Conservation (phyloP, 2,888 invertebrate genomes). For the Eristalis intricaria region DNA sequence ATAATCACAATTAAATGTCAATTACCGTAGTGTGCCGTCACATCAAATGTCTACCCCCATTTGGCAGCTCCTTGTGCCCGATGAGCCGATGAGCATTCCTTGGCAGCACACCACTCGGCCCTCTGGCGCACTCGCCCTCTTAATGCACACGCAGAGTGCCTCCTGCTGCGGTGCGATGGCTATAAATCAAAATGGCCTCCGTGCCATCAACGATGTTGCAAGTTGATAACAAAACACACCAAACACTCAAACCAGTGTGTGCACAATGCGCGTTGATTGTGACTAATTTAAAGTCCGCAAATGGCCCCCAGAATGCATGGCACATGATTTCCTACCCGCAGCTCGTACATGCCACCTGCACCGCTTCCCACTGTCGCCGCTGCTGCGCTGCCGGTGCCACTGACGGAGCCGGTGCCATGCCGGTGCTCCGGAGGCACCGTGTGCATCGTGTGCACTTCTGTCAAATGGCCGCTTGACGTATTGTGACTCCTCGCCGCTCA, state of each 20-base stretch:
- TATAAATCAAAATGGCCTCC: constrained; percentile 71
- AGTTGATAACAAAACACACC: constrained; percentile 61
- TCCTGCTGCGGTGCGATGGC: constrained; percentile 36
- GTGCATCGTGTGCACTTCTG: constrained; percentile 35
- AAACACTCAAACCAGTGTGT: constrained; percentile 52
- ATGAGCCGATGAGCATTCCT: constrained; percentile 13
- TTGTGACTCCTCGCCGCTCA: constrained; percentile 32
- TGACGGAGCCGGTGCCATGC: not conserved
- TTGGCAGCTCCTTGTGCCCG: constrained; percentile 15
- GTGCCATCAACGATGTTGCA: constrained; percentile 60
- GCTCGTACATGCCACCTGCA: not conserved
- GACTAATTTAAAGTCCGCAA: constrained; percentile 66
- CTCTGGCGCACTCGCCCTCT: constrained; percentile 1
- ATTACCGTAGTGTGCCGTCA: constrained; percentile 36
- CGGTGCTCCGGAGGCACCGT: not conserved
- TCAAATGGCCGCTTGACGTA: constrained; percentile 41
- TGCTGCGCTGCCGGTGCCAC: not conserved
- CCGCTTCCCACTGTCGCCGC: not conserved
- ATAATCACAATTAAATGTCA: constrained; percentile 60
- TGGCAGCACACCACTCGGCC: constrained; percentile 15
- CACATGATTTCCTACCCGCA: constrained; percentile 64
- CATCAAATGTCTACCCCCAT: not conserved
- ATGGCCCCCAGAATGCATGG: constrained; percentile 57
- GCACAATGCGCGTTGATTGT: constrained; percentile 69
- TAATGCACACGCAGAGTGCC: constrained; percentile 25